Evolutionary conservation across 2,888 invertebrate genomes (phyloP).

Genomic region (Labia minor): DNA sequence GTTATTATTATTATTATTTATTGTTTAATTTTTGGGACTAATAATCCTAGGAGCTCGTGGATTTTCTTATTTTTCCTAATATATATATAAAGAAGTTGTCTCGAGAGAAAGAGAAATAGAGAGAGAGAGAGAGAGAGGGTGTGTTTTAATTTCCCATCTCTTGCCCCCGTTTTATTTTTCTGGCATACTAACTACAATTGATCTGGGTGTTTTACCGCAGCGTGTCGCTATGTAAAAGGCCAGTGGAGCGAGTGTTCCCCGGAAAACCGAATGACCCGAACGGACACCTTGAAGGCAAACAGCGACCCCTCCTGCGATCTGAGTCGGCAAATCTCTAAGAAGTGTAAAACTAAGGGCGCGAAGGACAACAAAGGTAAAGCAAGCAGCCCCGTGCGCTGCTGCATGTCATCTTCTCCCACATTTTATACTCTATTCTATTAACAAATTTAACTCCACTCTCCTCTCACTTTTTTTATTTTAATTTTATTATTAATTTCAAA

Average conservation of each 20-base stretch:
- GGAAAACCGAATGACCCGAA: conserved; percentile 70
- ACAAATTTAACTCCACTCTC: too few species aligned
- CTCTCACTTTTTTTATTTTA: too few species aligned
- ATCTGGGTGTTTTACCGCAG: conserved; percentile 37
- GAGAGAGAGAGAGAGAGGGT: background rate
- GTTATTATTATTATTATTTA: too few species aligned
- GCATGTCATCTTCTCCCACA: too few species aligned
- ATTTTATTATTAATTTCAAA: too few species aligned
- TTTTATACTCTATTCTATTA: too few species aligned
- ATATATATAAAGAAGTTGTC: too few species aligned
- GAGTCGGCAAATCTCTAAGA: conserved; percentile 72
- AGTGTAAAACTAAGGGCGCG: conserved; percentile 65
- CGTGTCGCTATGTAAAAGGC: conserved; percentile 82
- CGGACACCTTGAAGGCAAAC: conserved; percentile 63
- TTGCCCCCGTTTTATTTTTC: background rate
- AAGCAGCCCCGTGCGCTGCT: background rate
- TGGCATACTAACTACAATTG: conserved; percentile 3
- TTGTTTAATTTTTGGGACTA: too few species aligned
- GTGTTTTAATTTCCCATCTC: background rate
- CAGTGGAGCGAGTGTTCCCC: conserved; percentile 74
- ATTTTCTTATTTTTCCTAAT: too few species aligned
- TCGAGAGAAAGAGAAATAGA: too few species aligned
- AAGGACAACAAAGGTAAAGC: conserved; percentile 51
- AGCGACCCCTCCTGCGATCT: conserved; percentile 75
- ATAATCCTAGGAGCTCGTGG: too few species aligned